phyloP scores from a whole-genome alignment of 1,140 invertebrate species.

The Hyles euphorbiae region DNA sequence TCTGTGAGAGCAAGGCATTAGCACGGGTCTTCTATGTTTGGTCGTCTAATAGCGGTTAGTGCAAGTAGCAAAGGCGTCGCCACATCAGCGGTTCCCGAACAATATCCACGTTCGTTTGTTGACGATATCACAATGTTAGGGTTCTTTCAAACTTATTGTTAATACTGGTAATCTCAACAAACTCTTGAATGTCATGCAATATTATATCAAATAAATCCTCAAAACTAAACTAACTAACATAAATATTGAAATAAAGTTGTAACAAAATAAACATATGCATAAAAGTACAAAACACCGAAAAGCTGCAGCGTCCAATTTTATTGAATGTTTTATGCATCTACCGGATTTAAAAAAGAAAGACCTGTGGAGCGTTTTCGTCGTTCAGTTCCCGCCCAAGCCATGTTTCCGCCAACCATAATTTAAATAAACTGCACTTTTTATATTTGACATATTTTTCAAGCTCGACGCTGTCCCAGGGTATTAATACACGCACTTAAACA shows the following conservation, averaged over 20 bases:
- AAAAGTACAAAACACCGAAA: too few relatives aligned
- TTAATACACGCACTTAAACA: constrained; percentile 67
- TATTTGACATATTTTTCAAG: constrained; percentile 63
- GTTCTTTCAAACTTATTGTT: constrained; percentile 9
- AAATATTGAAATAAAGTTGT: too few relatives aligned
- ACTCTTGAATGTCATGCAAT: too few relatives aligned
- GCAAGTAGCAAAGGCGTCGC: constrained; percentile 48
- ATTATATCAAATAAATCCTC: too few relatives aligned
- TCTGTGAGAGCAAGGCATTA: constrained; percentile 17
- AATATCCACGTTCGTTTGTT: constrained; percentile 54
- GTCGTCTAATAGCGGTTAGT: constrained; percentile 29
- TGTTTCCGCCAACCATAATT: constrained; percentile 52
- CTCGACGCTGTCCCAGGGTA: constrained; percentile 36
- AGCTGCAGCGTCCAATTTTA: too few relatives aligned
- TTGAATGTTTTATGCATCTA: constrained; percentile 37
- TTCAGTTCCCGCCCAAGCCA: constrained; percentile 49
- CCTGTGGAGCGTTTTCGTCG: constrained; percentile 7
- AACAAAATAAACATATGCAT: too few relatives aligned
- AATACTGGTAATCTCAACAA: too few relatives aligned
- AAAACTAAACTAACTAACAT: too few relatives aligned
- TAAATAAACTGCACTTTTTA: constrained; percentile 60
- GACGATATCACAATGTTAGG: constrained; percentile 42
- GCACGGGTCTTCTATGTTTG: constrained; percentile 39
- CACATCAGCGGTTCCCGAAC: constrained; percentile 59
- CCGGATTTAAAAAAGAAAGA: constrained; percentile 44